phyloP scores from a whole-genome alignment of 2,888 invertebrate genomes.

The Pammene fasciana region DNA sequence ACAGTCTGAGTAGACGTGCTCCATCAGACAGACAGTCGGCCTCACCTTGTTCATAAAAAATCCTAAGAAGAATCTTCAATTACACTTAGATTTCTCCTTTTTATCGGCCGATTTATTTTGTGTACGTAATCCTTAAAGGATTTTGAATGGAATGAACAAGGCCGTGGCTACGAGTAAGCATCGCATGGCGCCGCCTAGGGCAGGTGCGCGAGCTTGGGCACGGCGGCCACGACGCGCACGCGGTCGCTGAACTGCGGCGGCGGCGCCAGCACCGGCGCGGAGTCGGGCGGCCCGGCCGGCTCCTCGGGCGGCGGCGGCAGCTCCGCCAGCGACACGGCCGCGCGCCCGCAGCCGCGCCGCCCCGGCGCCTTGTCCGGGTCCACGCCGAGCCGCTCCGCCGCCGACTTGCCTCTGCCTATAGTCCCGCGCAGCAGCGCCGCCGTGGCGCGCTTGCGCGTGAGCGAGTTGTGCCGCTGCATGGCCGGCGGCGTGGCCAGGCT shows the following conservation, averaged over 20 bases:
- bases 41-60: not conserved
- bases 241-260: constrained; percentile 96
- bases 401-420: constrained; percentile 61
- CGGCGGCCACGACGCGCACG: constrained; percentile 92
- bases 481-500: constrained; percentile 70
- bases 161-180: too few relatives aligned
- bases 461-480: constrained; percentile 85
- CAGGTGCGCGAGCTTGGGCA: constrained; percentile 87
- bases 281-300: constrained; percentile 68
- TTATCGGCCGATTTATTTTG: too few relatives aligned
- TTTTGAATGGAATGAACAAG: not conserved
- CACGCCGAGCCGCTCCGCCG: constrained; percentile 76
- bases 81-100: too few relatives aligned
- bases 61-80: too few relatives aligned
- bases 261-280: constrained; percentile 88
- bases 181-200: constrained; percentile 60
- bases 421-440: constrained; percentile 82
- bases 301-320: constrained; percentile 92
- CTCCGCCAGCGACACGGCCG: constrained; percentile 89
- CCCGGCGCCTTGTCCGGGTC: constrained; percentile 69
- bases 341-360: constrained; percentile 85
- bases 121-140: too few relatives aligned
- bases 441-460: constrained; percentile 84
- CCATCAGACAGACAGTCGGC: not conserved
- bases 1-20: not conserved